Base-by-base conservation (phyloP, 2,797 vertebrate genomes). In the Eospalax fontanierii region DNA sequence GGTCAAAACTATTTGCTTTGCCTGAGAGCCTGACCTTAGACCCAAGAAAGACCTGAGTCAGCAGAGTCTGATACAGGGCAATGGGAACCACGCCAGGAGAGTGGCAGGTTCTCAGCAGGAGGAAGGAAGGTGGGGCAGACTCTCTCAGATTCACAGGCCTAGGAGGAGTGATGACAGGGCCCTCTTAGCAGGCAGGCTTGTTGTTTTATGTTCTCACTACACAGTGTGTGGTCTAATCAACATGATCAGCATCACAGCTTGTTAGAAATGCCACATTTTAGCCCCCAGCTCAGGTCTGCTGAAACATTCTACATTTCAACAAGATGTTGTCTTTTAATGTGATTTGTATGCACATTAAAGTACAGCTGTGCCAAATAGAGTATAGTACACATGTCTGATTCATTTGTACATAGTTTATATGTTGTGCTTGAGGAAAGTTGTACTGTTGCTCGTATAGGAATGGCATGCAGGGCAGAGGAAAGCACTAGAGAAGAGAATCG, bases 251-350 rank as follows among this genome's bases (percentile, higher is more conserved):
- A 75, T 81, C 61, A 81, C 38, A 75, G 82, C 46, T 63, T 75
- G 78, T 71, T 70, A 43, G 59, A 88, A 90, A 93, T 38, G 84
- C 35, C 73, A 66, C 65, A 70, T 76, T 59, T 86, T 90, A 28
- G 79, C 82, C 73, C 54, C 43, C 59, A 70, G 61, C 21, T 80
- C 14, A 33, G 83, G 86, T 26, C 83, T 83, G n/a, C 38, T 3
- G 87, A 95, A 88, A 86, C 6, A 76, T n/a, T 71, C 50, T 71
- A 43, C 22, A 65, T 93, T 89, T 95, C 86, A 71, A 90, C 50
- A 94, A 89, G 38, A 71, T 70, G 19, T 46, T 59, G 73, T 73
- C 71, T 85, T 90, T 79, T 79, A 79, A 54, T 21, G 65, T 61
- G 66, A 93, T 61, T 94, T 26, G 33, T 28, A 24, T n/a, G 76